Evolutionary conservation across 2,888 invertebrate genomes (phyloP), one percentile per base, ranked within the genome.

Genomic region (Leptogaster cylindrica): DNA sequence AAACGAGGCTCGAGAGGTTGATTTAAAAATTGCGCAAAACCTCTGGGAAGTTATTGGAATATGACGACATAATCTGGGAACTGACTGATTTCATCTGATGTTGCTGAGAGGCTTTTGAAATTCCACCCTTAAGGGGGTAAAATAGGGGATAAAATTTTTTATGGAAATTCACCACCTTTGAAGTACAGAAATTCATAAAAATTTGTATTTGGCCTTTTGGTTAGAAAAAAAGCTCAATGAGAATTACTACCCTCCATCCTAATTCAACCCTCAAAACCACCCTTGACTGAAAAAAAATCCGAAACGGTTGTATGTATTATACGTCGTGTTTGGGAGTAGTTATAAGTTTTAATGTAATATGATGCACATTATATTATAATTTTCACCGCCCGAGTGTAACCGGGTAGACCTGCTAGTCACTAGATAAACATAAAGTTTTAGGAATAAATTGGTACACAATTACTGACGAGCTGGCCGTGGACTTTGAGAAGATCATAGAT

Each of bases 381-480:
- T 18, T 18, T 14, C 46, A 46, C 18, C 46, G 46, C 18, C 46
- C 46, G n/a, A n/a, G n/a, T n/a, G n/a, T n/a, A n/a, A n/a, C n/a
- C n/a, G n/a, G 10, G 46, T 46, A 2, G 14, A 46, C 10, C 46
- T 14, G 3, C 18, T 46, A 2, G 23, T n/a, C n/a, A n/a, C n/a
- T n/a, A 39, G 39, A 2, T 25, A 27, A 25, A 46, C 67, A 68
- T 50, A 70, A 71, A 27, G 51, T 68, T 1, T 44, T 70, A 6
- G 71, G 71, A 1, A 25, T 70, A 18, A 68, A 48, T 8, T 69
- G 70, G 68, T 55, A 41, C 7, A 69, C 39, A 18, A 27, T 27
- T 0, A 64, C 44, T 16, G 66, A 70, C 46, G 16, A 25, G 1
- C 63, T 70, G 4, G 55, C 55, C n/a, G 65, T 68, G 10, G 33